Base-by-base conservation (phyloP, 2,888 invertebrate genomes). In the Hirtodrosophila duncani region DNA sequence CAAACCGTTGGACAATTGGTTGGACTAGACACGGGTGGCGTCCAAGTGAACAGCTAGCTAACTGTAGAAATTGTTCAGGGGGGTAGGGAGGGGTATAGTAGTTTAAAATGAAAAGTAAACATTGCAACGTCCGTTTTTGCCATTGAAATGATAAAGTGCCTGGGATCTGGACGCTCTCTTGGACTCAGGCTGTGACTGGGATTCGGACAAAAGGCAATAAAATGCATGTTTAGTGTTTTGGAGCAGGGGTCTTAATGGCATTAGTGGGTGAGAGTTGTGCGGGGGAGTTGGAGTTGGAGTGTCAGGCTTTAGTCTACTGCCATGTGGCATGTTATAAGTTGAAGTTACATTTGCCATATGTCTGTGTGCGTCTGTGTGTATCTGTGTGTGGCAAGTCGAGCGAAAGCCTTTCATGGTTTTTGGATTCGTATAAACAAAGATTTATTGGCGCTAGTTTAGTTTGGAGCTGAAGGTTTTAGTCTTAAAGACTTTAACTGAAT, bases 61-160 rank as follows among this genome's bases (percentile, higher is more conserved):
- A 44, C 17, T 55, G 52, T 48, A 48, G 39, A 18, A 9, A 6
- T n/a, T 43, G 44, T 44, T 34, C n/a, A 9, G 33, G 8, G n/a
- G 31, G 11, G 26, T 20, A 18, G 20, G 17, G 26, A 24, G 29
- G 56, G 38, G 53, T 44, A 49, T 42, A 60, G n/a, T n/a, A n/a
- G n/a, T n/a, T n/a, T 48, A 61, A 80, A 79, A 79, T 79, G 82
- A 80, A 79, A 82, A 80, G 81, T 77, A 82, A 79, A 79, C 78
- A 79, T 58, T 55, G 64, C 63, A 59, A 55, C 56, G 58, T 68
- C 51, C 63, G 56, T 56, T 24, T 16, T 52, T 66, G 69, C 67
- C 64, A 75, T 63, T 80, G 63, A 77, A 79, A 81, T 81, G 80
- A 81, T 81, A 81, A 81, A 77, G 60, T 80, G 68, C 59, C 53